Evolutionary conservation across 2,113 vertebrate genomes (phyloP), one percentile per base, ranked within the genome.

Genomic region (Dolichotis patagonum): DNA sequence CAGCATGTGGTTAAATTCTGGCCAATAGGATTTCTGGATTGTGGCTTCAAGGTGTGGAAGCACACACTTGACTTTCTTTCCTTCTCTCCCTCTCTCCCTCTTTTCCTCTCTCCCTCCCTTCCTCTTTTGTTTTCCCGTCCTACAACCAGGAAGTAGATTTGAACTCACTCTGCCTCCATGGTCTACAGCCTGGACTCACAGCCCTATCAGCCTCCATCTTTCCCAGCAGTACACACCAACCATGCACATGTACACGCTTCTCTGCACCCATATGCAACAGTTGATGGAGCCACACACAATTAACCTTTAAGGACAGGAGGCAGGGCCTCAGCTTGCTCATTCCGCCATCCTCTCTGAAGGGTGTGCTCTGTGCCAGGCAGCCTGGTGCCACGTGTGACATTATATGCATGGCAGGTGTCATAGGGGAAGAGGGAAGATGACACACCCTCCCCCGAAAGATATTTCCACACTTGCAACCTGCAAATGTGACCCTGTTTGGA

Each of bases 261-360:
- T 38, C 9, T 12, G 8, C 38, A 28, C 0, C 1, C 43, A 32
- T 60, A 30, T 20, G 38, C 69, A 60, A 65, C 41, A 88, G 41
- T 0, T 38, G 62, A n/a, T n/a, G 22, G 2, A 83, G n/a, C n/a
- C n/a, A n/a, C 12, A 26, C 28, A 26, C 1, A 6, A 16, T 17
- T 20, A 22, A 58, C 80, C 32, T 22, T 9, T 7, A 13, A 56
- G 52, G 69, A n/a, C 11, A 17, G 78, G 5, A 49, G 49, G 11
- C 9, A 19, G 49, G 10, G 12, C 0, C 2, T 30, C 35, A 30
- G 32, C 49, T 67, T 58, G 38, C 7, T 17, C 17, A 43, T 30
- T 32, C 19, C 8, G 4, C 43, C 4, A 1, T 56, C 32, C 5
- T 32, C 83, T 84, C 78, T 63, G 54, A 13, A 54, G 52, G 20